phyloP scores from a whole-genome alignment of 2,797 vertebrate species.

The Acomys russatus region DNA sequence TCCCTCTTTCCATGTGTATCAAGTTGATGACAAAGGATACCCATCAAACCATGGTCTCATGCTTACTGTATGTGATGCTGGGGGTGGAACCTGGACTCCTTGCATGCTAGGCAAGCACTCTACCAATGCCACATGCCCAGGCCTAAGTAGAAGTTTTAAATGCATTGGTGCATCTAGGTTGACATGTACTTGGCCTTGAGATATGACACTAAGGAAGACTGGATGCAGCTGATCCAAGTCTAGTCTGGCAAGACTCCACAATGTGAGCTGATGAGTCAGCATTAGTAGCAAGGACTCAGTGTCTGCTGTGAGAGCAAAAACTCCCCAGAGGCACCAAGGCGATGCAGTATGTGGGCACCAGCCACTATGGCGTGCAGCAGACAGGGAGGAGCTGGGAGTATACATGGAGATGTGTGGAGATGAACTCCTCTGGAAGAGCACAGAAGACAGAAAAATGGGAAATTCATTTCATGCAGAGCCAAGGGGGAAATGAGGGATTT shows the following conservation, averaged over 20 bases:
- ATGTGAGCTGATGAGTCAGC: background rate
- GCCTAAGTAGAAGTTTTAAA: background rate
- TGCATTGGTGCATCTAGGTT: background rate
- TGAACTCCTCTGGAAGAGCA: background rate
- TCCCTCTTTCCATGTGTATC: background rate
- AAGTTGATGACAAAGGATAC: background rate
- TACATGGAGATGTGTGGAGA: background rate
- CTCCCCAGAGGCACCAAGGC: background rate
- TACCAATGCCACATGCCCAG: background rate
- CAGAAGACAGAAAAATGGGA: background rate
- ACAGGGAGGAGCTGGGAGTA: background rate
- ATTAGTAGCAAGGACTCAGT: background rate
- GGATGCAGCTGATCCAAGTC: background rate
- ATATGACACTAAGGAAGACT: background rate
- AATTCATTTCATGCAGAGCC: background rate
- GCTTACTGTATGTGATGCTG: background rate
- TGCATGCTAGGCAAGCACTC: background rate
- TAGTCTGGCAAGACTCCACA: background rate
- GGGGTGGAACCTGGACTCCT: background rate
- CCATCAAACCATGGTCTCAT: background rate
- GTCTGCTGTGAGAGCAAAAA: background rate
- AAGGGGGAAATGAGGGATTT: background rate
- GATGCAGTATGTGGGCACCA: too few species aligned
- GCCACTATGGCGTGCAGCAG: background rate
- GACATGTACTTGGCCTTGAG: background rate